Evolutionary conservation across 2,888 invertebrate genomes (phyloP).

Genomic region (Tetropium fuscum): DNA sequence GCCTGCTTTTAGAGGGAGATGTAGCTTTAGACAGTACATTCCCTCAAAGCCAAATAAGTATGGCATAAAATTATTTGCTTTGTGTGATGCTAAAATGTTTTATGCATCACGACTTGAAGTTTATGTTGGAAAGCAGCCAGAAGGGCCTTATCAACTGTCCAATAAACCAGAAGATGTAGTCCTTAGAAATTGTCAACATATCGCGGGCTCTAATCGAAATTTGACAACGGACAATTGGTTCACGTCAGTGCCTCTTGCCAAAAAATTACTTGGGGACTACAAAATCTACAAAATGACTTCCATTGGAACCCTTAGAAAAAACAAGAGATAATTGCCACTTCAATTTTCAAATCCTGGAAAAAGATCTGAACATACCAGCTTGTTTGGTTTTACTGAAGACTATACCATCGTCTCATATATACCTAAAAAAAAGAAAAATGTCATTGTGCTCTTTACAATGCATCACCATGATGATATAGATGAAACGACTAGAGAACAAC

Average conservation of each 20-base stretch:
- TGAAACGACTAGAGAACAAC: too few relatives aligned
- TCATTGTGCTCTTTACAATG: slow-evolving; percentile 2
- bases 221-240: slow-evolving; percentile 10
- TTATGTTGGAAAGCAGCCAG: neutral
- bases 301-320: slow-evolving; percentile 11
- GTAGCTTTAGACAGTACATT: neutral
- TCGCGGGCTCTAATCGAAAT: slow-evolving; percentile 9
- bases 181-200: neutral
- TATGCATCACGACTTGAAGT: neutral
- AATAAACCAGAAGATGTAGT: neutral
- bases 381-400: slow-evolving; percentile 18
- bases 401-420: slow-evolving; percentile 15
- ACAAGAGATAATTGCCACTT: slow-evolving; percentile 10
- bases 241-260: slow-evolving; percentile 4
- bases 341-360: neutral
- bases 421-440: slow-evolving; percentile 19
- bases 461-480: slow-evolving; percentile 9
- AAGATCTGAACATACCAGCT: neutral
- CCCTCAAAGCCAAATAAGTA: neutral
- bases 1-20: neutral
- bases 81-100: neutral
- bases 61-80: neutral
- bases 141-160: neutral
- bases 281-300: slow-evolving; percentile 9
- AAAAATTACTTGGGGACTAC: neutral